Evolutionary conservation across 2,888 invertebrate genomes (phyloP).

Genomic region (Stegophylla sp.): DNA sequence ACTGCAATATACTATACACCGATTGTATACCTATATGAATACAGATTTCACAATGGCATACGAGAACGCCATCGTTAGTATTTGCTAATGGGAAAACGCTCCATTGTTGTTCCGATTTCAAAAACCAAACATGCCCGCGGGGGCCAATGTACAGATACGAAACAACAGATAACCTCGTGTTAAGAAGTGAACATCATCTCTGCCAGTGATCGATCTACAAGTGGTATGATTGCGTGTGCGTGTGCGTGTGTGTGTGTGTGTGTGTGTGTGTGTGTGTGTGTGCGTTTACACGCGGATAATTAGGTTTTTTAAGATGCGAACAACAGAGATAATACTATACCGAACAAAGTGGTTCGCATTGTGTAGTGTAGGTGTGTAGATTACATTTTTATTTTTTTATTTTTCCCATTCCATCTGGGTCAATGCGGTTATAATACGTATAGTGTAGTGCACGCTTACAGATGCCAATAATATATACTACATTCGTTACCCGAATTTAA

Average conservation of each 20-base stretch:
- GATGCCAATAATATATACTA: background rate
- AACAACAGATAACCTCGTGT: background rate
- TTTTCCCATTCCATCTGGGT: too few relatives aligned
- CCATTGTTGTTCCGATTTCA: conserved; percentile 7
- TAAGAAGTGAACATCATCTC: background rate
- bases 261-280: background rate
- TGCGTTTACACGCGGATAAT: conserved; percentile 20
- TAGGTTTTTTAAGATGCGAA: background rate
- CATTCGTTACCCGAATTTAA: conserved; percentile 1
- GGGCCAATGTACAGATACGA: background rate
- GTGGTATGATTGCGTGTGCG: background rate
- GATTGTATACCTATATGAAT: background rate
- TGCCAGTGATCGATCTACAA: background rate
- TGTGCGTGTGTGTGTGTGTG: background rate
- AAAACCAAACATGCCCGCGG: background rate
- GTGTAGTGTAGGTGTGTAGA: conserved; percentile 16
- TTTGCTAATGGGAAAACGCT: background rate
- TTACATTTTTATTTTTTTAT: conserved; percentile 24
- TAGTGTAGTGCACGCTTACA: conserved; percentile 3
- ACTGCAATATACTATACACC: too few relatives aligned
- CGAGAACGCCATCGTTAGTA: background rate
- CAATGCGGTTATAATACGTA: background rate
- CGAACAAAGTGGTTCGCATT: conserved; percentile 9
- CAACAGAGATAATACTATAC: too few relatives aligned
- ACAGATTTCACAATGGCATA: background rate